These are phyloP conservation scores for Platichthys stellatus DNA, from an alignment of 2,113 vertebrate genomes.

Conservation along the genomic window DNA sequence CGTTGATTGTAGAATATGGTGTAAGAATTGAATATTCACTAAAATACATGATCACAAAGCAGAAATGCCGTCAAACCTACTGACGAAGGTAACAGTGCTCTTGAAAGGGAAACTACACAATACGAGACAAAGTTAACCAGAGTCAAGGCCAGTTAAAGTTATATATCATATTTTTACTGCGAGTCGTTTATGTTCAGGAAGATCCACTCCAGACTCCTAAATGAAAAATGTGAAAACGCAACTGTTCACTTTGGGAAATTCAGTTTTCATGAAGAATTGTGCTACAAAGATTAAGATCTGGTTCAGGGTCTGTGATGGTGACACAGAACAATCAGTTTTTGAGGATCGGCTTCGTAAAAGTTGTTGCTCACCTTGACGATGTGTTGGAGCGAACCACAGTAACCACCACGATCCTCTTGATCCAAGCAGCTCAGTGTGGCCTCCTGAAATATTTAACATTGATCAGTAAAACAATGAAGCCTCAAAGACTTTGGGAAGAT, in stretches of 20 bases:
- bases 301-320: neutral
- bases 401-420: neutral
- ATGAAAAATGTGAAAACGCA: neutral
- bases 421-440: neutral
- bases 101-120: neutral
- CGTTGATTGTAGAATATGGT: neutral
- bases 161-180: neutral
- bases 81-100: neutral
- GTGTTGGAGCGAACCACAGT: neutral
- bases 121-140: neutral
- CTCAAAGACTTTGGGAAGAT: too few species aligned
- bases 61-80: neutral
- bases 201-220: neutral
- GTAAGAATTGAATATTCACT: neutral
- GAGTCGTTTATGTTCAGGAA: neutral
- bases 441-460: slow-evolving; percentile 13
- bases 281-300: neutral
- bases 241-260: slow-evolving; percentile 17
- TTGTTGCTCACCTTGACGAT: slow-evolving; percentile 28
- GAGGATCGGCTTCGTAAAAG: neutral
- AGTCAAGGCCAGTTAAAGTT: neutral
- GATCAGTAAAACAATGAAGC: slow-evolving; percentile 4
- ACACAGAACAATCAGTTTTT: neutral
- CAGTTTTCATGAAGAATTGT: slow-evolving; percentile 9
- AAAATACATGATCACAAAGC: neutral